Evolutionary conservation across 1,140 invertebrate genomes (phyloP).

Genomic region (Camponotus floridanus): DNA sequence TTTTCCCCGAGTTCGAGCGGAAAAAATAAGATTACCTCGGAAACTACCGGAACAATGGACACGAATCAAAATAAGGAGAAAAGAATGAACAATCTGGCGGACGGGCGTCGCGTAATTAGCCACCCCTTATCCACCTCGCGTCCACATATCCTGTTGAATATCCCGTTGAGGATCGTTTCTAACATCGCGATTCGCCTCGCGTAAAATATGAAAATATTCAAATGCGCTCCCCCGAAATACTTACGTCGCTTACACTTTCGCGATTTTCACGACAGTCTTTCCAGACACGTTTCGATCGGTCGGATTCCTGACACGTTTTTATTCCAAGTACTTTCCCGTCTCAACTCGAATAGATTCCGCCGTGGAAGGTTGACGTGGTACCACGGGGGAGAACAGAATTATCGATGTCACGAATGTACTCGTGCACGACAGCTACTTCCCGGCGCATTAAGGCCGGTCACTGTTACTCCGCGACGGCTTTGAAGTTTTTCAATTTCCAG

Average conservation of each 20-base stretch:
- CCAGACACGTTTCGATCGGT: slow-evolving; percentile 49
- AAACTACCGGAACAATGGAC: slow-evolving; percentile 23
- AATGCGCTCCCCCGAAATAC: slow-evolving; percentile 19
- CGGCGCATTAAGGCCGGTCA: slow-evolving; percentile 47
- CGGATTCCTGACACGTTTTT: slow-evolving; percentile 60
- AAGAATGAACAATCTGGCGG: slow-evolving; percentile 36
- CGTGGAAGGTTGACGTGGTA: slow-evolving; percentile 41
- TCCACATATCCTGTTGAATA: slow-evolving; percentile 19
- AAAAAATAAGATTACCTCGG: slow-evolving; percentile 65
- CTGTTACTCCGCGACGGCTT: slow-evolving; percentile 28
- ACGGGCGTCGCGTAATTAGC: background rate
- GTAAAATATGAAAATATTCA: slow-evolving; percentile 38
- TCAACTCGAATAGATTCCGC: slow-evolving; percentile 34
- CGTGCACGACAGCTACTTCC: slow-evolving; percentile 62
- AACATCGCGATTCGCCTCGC: slow-evolving; percentile 9
- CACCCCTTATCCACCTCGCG: background rate
- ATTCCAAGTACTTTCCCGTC: slow-evolving; percentile 37
- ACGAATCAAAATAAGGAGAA: slow-evolving; percentile 35
- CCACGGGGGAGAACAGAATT: slow-evolving; percentile 5
- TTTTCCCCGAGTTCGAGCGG: slow-evolving; percentile 25
- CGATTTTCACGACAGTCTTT: slow-evolving; percentile 20
- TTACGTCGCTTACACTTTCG: background rate
- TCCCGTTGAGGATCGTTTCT: background rate
- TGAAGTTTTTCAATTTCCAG: slow-evolving; percentile 76
- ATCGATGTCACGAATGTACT: slow-evolving; percentile 65